Evolutionary conservation across 2,888 invertebrate genomes (phyloP).

Genomic region (Monochamus alternatus): DNA sequence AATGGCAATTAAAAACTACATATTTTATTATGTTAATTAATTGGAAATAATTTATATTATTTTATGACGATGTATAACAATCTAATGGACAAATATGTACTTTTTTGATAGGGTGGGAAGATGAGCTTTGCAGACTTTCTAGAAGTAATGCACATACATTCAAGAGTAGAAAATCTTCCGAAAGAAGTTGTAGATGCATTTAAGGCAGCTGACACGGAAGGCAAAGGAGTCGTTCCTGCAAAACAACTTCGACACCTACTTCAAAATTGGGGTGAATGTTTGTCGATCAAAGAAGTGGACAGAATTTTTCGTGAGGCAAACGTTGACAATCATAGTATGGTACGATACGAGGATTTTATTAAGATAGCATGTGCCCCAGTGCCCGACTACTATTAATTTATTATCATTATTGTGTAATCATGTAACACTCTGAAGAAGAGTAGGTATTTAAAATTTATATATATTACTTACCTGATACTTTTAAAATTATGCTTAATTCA

Average conservation of each 20-base stretch:
- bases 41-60: too few species aligned
- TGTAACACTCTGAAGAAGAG: neutral
- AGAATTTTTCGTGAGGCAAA: conserved; percentile 94
- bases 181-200: conserved; percentile 92
- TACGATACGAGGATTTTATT: conserved; percentile 93
- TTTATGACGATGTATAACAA: neutral
- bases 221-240: conserved; percentile 84
- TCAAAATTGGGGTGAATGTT: conserved; percentile 93
- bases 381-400: conserved; percentile 88
- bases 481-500: conserved; percentile 8
- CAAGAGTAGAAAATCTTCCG: conserved; percentile 86
- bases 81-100: neutral
- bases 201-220: conserved; percentile 85
- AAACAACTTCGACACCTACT: conserved; percentile 89
- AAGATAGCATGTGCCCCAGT: conserved; percentile 94
- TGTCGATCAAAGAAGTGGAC: conserved; percentile 85
- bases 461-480: conserved; percentile 13
- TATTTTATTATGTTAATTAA: too few species aligned
- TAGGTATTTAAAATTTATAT: neutral
- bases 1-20: too few species aligned
- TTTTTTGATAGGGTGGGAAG: conserved; percentile 80
- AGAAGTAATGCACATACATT: conserved; percentile 95
- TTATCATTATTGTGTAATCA: conserved; percentile 39
- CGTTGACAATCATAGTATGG: conserved; percentile 83
- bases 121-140: conserved; percentile 97